These are phyloP conservation scores for Henricia sp. DNA, from an alignment of 53 echinoderm and acorn worm species.

Conservation along the genomic window DNA sequence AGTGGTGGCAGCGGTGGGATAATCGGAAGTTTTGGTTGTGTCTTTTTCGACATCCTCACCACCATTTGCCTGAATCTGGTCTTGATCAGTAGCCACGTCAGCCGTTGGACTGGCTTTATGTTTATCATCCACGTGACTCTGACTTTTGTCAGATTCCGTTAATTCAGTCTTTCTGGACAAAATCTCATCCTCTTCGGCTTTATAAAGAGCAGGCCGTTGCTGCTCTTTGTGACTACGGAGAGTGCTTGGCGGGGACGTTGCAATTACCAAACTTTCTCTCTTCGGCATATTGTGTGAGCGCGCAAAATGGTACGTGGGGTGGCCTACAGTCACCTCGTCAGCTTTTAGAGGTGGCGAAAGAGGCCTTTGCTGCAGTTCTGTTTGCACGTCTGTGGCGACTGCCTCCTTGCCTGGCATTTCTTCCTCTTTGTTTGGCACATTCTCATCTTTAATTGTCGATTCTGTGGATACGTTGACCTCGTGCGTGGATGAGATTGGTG, in stretches of 20 bases:
- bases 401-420: not conserved
- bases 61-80: not conserved
- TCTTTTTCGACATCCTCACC: not conserved
- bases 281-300: constrained; percentile 28
- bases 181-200: not conserved
- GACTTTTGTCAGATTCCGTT: not conserved
- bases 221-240: constrained; percentile 35
- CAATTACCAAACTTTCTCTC: not conserved
- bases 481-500: constrained; percentile 45
- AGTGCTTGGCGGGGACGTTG: constrained; percentile 38
- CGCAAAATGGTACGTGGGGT: constrained; percentile 55
- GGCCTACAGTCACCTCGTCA: constrained; percentile 25
- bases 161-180: not conserved
- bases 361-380: not conserved
- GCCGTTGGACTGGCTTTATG: constrained; percentile 24
- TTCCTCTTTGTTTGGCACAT: not conserved
- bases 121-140: not conserved
- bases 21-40: not conserved
- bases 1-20: not conserved
- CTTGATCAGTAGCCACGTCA: no score
- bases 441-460: not conserved
- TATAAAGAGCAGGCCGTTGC: not conserved
- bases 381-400: not conserved
- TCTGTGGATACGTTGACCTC: constrained; percentile 17
- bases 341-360: constrained; percentile 42